Percentiles rank a stretch among this genome's conserved stretches.
These are phyloP conservation scores for Heterochromis multidens DNA, from an alignment of 2,113 vertebrate species.

Conservation along the genomic window DNA sequence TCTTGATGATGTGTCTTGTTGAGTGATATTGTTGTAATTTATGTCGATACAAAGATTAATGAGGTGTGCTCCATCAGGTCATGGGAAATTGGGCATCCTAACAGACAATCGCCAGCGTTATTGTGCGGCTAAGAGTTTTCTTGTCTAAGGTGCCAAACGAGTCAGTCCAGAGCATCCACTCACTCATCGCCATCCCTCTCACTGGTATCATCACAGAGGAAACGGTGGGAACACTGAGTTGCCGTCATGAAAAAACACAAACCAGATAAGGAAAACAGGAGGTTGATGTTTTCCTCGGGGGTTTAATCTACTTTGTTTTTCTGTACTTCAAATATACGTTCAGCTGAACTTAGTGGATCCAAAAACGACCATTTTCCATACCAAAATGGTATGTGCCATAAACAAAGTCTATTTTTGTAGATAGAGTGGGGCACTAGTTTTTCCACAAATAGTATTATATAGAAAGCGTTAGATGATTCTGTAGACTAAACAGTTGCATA, in stretches of 20 bases:
- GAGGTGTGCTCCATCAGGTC: not conserved
- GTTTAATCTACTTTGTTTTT: not conserved
- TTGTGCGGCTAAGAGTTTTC: not conserved
- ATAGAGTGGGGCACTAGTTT: not conserved
- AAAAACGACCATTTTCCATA: not conserved
- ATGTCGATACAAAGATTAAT: not conserved
- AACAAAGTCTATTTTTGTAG: not conserved
- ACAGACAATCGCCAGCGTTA: not conserved
- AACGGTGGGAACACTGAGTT: not conserved
- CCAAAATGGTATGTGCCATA: not conserved
- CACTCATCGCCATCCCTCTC: conserved; percentile 12
- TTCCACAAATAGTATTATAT: fast-evolving
- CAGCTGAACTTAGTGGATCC: not conserved
- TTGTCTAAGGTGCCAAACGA: conserved; percentile 2
- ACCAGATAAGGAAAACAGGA: not conserved
- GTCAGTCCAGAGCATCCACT: conserved; percentile 9
- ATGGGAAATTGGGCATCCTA: not conserved
- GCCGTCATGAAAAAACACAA: not conserved
- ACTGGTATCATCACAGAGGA: not conserved
- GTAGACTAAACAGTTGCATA: not conserved
- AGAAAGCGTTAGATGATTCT: fast-evolving
- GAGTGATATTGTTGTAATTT: not conserved
- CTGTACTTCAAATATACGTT: not conserved
- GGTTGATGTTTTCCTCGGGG: not conserved
- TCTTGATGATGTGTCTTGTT: not conserved